Evolutionary conservation across 2,888 invertebrate genomes (phyloP).

Genomic region (Clistopyga incitator): DNA sequence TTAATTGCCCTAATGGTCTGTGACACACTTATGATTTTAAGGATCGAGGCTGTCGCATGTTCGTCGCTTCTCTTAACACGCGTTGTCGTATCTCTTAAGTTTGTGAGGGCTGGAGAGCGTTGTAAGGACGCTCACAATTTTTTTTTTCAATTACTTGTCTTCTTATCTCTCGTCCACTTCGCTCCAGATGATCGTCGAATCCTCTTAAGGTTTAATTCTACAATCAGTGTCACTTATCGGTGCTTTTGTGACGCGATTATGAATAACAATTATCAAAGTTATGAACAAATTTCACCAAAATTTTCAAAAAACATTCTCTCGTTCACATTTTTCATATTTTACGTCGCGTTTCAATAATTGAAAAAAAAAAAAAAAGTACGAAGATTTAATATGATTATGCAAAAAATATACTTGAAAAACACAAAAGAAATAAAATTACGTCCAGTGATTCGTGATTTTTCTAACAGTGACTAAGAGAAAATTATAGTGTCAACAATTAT

Average conservation of each 20-base stretch:
- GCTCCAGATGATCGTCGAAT: constrained; percentile 11
- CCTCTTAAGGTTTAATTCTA: not conserved
- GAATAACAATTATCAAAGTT: no score
- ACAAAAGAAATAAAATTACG: no score
- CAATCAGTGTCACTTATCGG: not conserved
- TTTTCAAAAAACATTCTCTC: no score
- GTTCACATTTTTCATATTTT: no score
- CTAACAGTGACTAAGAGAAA: no score
- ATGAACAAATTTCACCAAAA: no score
- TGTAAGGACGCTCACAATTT: not conserved
- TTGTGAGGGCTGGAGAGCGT: not conserved
- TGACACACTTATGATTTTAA: constrained; percentile 76
- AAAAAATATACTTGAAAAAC: no score
- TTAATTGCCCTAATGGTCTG: constrained; percentile 79
- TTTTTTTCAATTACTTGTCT: not conserved
- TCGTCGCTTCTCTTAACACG: constrained; percentile 41
- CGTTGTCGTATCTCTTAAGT: not conserved
- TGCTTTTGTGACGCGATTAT: not conserved
- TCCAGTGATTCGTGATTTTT: no score
- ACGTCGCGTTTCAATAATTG: no score
- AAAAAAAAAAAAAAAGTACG: no score
- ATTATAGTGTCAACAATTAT: no score
- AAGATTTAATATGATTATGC: no score
- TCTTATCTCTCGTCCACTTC: constrained; percentile 20
- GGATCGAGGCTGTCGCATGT: constrained; percentile 71